These are phyloP conservation scores for Cacatua alba DNA, from an alignment of 2,113 vertebrate species.

Conservation along the genomic window DNA sequence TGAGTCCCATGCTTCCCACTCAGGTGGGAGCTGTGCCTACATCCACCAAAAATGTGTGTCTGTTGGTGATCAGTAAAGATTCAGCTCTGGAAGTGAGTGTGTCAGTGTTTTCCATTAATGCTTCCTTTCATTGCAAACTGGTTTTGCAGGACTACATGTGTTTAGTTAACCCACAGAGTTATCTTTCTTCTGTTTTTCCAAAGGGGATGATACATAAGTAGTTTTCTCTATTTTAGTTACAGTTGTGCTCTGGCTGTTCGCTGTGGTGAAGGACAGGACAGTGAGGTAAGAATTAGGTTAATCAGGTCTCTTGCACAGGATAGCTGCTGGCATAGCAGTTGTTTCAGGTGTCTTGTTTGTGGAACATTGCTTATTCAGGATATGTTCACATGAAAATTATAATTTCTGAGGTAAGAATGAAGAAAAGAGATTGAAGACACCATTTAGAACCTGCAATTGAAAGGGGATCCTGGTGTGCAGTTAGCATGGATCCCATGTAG, in stretches of 20 bases:
- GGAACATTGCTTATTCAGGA: rapidly evolving
- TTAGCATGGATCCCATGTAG: neutral
- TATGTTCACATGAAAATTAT: neutral
- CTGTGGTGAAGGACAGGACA: neutral
- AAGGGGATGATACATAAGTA: neutral
- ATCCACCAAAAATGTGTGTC: neutral
- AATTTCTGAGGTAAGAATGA: neutral
- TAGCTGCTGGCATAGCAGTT: neutral
- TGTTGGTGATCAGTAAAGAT: neutral
- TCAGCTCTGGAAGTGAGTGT: neutral
- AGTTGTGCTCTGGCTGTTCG: neutral
- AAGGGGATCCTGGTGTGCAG: neutral
- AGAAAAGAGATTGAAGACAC: neutral
- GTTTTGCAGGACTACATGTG: neutral
- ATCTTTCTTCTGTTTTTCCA: neutral
- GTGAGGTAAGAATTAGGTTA: neutral
- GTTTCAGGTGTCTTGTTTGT: neutral
- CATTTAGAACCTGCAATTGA: neutral
- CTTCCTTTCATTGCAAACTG: neutral
- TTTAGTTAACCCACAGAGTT: neutral
- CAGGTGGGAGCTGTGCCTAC: neutral
- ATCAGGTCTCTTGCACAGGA: neutral
- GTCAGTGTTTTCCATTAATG: neutral
- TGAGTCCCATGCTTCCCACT: neutral
- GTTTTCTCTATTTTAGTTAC: neutral